Base-by-base conservation (phyloP, 1,140 invertebrate species). In the Venturia canescens region DNA sequence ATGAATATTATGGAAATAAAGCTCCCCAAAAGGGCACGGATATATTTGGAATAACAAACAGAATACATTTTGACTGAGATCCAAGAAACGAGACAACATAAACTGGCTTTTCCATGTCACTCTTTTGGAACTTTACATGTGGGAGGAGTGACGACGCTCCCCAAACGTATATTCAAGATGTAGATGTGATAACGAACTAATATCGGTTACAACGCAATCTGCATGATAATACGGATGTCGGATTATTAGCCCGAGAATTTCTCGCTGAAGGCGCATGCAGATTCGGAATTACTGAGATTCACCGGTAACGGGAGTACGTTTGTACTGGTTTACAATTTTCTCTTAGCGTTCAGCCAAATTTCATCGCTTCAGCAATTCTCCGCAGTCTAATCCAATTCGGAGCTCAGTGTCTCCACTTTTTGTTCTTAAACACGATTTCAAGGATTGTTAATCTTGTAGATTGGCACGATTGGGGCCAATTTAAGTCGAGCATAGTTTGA, bases 161-260 rank as follows among this genome's bases (percentile, higher is more conserved):
- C 15, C 26, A 74, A 74, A 57, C 31, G 57, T 69, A 76, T 60
- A 88, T 89, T 90, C 87, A 87, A 91, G 89, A 90, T 90, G 88
- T 90, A 87, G 87, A 85, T 82, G 86, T 84, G 90, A 91, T 91
- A 91, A 90, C 87, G 88, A 92, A 91, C 91, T 91, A 91, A 91
- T 92, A 91, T 87, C 84, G 88, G 88, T 89, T 91, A 89, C 87
- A 83, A 83, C 86, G 86, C 89, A 91, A 92, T 92, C 87, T 92
- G 89, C 90, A 92, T 92, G 90, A 92, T 91, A 92, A 92, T 90
- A 85, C 86, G 81, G 81, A 80, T 66, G 0, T 16, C 1, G 81
- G 84, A 86, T 90, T 91, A 91, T 89, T 90, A 88, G 86, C 83
- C 87, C 81, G 88, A 89, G 88, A 86, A 90, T 90, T 90, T 88